These are phyloP conservation scores for Eolophus roseicapilla DNA, from an alignment of 2,113 vertebrate species.

Conservation along the genomic window DNA sequence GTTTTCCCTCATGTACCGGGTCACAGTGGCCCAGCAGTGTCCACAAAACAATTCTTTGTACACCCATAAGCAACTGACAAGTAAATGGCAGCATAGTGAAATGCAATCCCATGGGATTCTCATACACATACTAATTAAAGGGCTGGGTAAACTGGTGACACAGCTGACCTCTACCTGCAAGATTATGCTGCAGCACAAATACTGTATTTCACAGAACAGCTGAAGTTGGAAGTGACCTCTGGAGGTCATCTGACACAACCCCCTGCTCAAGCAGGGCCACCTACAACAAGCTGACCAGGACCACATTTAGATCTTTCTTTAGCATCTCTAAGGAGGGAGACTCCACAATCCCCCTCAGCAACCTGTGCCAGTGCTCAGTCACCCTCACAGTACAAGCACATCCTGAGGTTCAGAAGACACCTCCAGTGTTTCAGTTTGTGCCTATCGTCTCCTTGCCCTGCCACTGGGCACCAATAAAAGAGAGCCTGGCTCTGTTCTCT, in stretches of 20 bases:
- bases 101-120: background rate
- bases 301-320: accelerated
- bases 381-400: background rate
- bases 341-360: background rate
- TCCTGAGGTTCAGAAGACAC: background rate
- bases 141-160: background rate
- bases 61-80: background rate
- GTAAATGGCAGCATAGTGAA: background rate
- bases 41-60: background rate
- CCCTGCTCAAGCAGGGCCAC: background rate
- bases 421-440: background rate
- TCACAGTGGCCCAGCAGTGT: background rate
- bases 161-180: background rate
- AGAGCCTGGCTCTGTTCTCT: background rate
- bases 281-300: background rate
- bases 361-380: background rate
- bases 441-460: accelerated
- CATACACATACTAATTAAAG: background rate
- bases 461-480: background rate
- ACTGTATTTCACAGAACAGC: background rate
- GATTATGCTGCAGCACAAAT: background rate
- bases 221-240: background rate
- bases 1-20: background rate
- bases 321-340: background rate
- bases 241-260: background rate